Percentiles rank a stretch among this genome's conserved stretches.
Evolutionary conservation across 2,113 vertebrate genomes (phyloP).

Genomic region (Anas platyrhynchos): DNA sequence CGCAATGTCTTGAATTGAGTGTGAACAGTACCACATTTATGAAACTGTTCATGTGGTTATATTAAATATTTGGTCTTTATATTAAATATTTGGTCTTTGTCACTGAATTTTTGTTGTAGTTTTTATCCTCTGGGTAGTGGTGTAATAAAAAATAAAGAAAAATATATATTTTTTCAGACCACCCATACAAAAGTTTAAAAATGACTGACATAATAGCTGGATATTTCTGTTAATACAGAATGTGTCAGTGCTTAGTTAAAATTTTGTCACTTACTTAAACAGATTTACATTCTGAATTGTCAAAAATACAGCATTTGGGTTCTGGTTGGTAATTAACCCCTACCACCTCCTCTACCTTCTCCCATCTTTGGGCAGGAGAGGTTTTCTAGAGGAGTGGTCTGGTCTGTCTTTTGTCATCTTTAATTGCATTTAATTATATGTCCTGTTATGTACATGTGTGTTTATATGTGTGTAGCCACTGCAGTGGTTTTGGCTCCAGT

Average conservation of each 20-base stretch:
- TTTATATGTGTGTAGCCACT: not conserved
- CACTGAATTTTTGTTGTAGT: not conserved
- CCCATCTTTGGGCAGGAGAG: not conserved
- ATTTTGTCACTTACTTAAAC: not conserved
- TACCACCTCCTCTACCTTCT: not conserved
- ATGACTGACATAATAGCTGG: not conserved
- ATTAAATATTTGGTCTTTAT: not conserved
- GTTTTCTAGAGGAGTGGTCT: not conserved
- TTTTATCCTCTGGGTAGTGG: not conserved
- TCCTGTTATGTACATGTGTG: not conserved
- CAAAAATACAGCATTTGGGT: not conserved
- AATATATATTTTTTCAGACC: not conserved
- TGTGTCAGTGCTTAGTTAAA: not conserved
- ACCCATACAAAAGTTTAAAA: not conserved
- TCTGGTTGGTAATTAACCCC: slow-evolving; percentile 17
- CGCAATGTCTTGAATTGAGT: not conserved
- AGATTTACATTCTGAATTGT: not conserved
- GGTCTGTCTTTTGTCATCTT: not conserved
- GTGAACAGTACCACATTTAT: not conserved
- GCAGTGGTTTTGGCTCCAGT: not conserved
- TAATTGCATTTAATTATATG: not conserved
- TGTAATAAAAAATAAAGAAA: not conserved
- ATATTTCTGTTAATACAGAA: not conserved
- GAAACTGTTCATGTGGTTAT: not conserved
- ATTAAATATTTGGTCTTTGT: not conserved